Evolutionary conservation across 2,888 invertebrate genomes (phyloP), one percentile per base, ranked within the genome.

Genomic region (Nomada ferruginata): DNA sequence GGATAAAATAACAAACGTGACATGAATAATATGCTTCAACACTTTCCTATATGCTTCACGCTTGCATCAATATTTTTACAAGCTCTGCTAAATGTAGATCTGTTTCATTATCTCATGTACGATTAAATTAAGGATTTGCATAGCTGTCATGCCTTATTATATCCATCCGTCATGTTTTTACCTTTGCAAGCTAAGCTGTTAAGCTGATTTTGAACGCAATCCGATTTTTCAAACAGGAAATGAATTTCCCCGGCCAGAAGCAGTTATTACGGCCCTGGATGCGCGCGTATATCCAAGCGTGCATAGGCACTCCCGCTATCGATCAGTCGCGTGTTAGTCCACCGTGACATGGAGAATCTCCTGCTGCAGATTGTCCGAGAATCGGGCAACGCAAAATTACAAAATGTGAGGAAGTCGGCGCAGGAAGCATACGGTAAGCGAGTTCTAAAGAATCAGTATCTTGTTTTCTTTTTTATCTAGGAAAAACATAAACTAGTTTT

Each of bases 311-410:
- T 83, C 84, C 87, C 89, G 86, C 85, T 92, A 92, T 92, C 91
- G 92, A 92, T 92, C 91, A 92, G 90, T 89, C 89, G 87, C 90
- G 89, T 90, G 89, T 89, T 88, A 87, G 90, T 86, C 87, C 87
- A 86, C 85, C 85, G 91, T 89, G 92, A 90, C 92, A 98, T 98
- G 98, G 98, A 98, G 95, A 97, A 98, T 94, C 95, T 98, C 90
- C 95, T 98, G 86, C 95, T 96, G 93, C 97, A 97, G 94, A 96
- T 98, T 91, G 96, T 97, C 89, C 97, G 96, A 94, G 98, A 98
- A 94, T 97, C 98, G 81, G 96, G 96, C 69, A 96, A 97, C 90
- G 96, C 96, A 44, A 98, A 98, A 94, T 94, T 96, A 90, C 95
- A 96, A 77, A 95, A 95, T 87, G 94, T 98, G 89, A 96, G 97